Base-by-base conservation (phyloP, 1,140 invertebrate species). In the Pentalonia nigronervosa region DNA sequence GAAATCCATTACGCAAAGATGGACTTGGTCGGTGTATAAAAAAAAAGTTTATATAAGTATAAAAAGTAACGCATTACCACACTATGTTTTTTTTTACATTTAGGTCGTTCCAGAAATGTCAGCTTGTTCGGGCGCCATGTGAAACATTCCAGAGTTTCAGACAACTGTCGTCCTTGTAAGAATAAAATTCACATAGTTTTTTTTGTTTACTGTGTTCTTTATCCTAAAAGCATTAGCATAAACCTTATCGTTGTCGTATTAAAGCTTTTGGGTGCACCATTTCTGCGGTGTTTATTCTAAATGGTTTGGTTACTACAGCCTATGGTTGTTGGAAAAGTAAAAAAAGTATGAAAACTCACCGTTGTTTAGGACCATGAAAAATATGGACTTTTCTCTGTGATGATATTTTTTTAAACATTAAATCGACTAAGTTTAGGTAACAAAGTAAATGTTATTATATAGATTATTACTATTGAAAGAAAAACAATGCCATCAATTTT, bases 101-200 rank as follows among this genome's bases (percentile, higher is more conserved):
- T n/a, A 93, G 91, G 36, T 93, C 93, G 45, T 87, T 94, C 48
- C 93, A 94, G 83, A 94, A 94, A 92, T 94, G 93, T 94, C 91
- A 91, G 67, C 93, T 94, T 56, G 93, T 94, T 90, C 90, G 84
- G 36, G 93, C 60, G 86, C 90, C 93, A 34, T 92, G 93, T 23
- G 93, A 94, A 86, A 94, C 91, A 92, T 94, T 94, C 84, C 90
- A 94, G 90, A 20, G 92, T 91, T 67, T 87, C 90, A 94, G 47
- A 53, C 93, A 94, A 87, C 90, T 94, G 34, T 83, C 93, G 30
- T 53, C 93, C 41, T 90, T 94, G 93, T 94, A 67, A 94, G 93
- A 23, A 93, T 76, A 93, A 30, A 45, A 90, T 23, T 60, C 56
- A 8, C 25, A 90, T 60, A 67, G 53, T 67, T 20, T 67, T 45